Conservation (phyloP, 2,797 vertebrate species). For the Typhlichthys eigenmanni region DNA sequence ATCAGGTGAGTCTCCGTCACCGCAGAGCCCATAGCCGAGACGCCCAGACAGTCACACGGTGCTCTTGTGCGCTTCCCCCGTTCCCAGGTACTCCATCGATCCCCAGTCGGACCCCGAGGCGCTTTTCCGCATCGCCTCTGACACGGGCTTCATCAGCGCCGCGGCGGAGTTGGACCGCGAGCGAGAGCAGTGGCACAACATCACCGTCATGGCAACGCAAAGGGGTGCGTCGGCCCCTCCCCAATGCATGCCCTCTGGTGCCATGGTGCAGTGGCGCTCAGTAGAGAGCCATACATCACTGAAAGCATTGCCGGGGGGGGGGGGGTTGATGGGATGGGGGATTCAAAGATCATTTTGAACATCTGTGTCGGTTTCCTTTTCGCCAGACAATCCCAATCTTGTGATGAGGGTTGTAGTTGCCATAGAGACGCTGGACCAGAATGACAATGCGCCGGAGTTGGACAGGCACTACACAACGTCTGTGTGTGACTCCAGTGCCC, state of each 20-base stretch:
- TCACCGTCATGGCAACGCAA: conserved; percentile 88
- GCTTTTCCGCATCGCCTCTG: conserved; percentile 85
- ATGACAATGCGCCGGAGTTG: conserved; percentile 89
- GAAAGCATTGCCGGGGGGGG: conserved; percentile 11
- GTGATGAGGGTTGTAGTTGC: conserved; percentile 84
- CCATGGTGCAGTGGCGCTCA: conserved; percentile 15
- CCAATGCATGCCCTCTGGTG: conserved; percentile 13
- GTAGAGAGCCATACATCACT: conserved; percentile 38
- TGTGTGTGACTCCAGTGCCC: conserved; percentile 84
- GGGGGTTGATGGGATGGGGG: conserved; percentile 23
- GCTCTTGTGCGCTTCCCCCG: not conserved
- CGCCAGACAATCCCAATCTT: conserved; percentile 86
- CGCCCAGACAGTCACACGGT: no score
- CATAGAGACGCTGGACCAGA: conserved; percentile 89
- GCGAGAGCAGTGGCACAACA: conserved; percentile 85
- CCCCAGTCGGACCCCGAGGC: conserved; percentile 85
- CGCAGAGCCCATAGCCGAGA: not conserved
- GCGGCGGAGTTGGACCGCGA: conserved; percentile 86
- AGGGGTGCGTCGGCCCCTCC: conserved; percentile 74
- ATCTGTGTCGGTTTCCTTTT: conserved; percentile 32
- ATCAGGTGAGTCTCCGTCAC: conserved; percentile 75
- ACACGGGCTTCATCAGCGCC: conserved; percentile 84
- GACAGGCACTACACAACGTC: conserved; percentile 84
- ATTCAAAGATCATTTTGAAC: conserved; percentile 39
- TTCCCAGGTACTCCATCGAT: conserved; percentile 85